Conservation (phyloP, 1,140 invertebrate species). For the Drosophila leontia region DNA sequence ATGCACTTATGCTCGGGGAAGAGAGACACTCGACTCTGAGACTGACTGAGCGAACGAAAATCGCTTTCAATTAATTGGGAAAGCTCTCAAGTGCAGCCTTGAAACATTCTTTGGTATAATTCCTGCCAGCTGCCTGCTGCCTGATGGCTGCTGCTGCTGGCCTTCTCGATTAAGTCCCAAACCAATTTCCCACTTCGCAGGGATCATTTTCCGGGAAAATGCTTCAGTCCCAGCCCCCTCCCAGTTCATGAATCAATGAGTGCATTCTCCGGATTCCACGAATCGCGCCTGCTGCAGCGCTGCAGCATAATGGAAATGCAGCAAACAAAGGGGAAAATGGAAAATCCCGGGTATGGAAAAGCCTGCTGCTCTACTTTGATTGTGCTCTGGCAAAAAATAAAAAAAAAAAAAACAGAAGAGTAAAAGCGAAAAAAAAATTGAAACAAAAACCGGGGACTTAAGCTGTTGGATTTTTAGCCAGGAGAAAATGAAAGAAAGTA, state of each 20-base stretch:
- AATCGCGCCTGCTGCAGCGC: constrained; percentile 10
- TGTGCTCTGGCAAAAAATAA: background rate
- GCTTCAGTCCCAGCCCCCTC: background rate
- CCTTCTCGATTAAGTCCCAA: constrained; percentile 22
- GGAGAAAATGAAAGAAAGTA: constrained; percentile 5
- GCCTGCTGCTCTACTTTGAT: constrained; percentile 30
- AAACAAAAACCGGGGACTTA: constrained; percentile 30
- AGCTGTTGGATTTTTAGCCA: constrained; percentile 16
- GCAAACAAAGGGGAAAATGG: constrained; percentile 12
- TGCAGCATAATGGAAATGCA: constrained; percentile 14
- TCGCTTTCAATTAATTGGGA: constrained; percentile 20
- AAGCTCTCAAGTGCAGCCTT: constrained; percentile 19
- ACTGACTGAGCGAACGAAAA: constrained; percentile 1
- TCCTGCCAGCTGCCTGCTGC: background rate
- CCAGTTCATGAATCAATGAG: constrained; percentile 28
- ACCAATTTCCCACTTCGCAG: constrained; percentile 25
- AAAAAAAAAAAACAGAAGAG: background rate
- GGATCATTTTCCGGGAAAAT: constrained; percentile 27
- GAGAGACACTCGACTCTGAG: background rate
- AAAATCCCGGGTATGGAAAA: background rate
- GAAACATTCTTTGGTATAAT: constrained; percentile 16
- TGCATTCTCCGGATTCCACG: constrained; percentile 20
- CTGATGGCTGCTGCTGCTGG: constrained; percentile 8
- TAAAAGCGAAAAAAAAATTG: background rate
- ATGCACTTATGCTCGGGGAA: background rate